A percentile compares a stretch with the other conserved stretches of the same genome.
Evolutionary conservation across 2,113 vertebrate species (phyloP).

Genomic region (Sylvilagus bachmani): DNA sequence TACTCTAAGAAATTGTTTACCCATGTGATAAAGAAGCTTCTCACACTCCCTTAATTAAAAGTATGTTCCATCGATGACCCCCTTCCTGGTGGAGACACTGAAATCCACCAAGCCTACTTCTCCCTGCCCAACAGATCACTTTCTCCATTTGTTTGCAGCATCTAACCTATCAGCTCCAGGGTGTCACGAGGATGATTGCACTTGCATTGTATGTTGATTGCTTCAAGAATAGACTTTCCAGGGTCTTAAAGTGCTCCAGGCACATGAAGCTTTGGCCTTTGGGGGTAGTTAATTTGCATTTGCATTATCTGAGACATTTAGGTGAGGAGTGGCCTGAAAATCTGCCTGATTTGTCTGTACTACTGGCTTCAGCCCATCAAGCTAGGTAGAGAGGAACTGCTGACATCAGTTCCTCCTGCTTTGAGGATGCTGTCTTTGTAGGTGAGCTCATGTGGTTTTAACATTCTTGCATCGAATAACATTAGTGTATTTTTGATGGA

Average conservation of each 20-base stretch:
- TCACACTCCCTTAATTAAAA: slow-evolving; percentile 84
- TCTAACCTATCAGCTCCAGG: background rate
- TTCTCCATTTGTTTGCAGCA: background rate
- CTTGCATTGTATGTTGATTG: background rate
- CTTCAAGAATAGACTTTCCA: slow-evolving; percentile 29
- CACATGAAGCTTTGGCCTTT: slow-evolving; percentile 40
- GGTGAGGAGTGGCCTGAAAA: background rate
- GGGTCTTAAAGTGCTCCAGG: slow-evolving; percentile 2
- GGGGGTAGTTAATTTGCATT: slow-evolving; percentile 49
- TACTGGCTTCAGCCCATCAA: background rate
- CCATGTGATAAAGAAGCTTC: slow-evolving; percentile 82
- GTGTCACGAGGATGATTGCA: background rate
- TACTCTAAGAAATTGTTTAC: slow-evolving; percentile 86
- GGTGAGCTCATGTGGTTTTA: background rate
- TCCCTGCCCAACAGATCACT: background rate
- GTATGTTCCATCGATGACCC: slow-evolving; percentile 71
- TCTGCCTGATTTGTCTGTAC: background rate
- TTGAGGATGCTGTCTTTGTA: background rate
- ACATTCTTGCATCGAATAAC: background rate
- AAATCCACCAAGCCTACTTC: slow-evolving; percentile 55
- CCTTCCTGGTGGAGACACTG: slow-evolving; percentile 59
- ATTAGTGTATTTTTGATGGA: background rate
- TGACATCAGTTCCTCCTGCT: background rate
- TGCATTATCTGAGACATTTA: background rate
- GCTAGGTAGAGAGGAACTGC: background rate